Percentiles rank a stretch among this genome's conserved stretches.
Conservation (phyloP, 2,797 vertebrate genomes). For the Ctenosaura bakeri region DNA sequence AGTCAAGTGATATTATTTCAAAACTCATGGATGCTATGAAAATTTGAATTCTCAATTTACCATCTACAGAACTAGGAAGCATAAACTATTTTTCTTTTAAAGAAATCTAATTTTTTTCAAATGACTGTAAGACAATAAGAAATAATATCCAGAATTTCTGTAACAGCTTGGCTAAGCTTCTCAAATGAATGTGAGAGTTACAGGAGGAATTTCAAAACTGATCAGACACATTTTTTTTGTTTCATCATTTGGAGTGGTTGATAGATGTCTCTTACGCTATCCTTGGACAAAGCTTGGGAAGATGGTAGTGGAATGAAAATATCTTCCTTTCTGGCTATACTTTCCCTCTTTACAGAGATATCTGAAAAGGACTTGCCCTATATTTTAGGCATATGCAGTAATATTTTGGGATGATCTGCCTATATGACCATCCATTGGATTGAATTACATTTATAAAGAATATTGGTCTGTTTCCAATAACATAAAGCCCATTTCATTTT, state of each 20-base stretch:
- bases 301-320: not conserved
- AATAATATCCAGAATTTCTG: conserved; percentile 51
- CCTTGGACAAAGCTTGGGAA: not conserved
- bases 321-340: not conserved
- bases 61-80: not conserved
- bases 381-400: not conserved
- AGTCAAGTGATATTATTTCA: conserved; percentile 68
- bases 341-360: not conserved
- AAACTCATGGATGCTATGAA: conserved; percentile 55
- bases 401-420: not conserved
- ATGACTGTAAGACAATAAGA: conserved; percentile 24
- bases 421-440: not conserved
- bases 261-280: not conserved
- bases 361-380: not conserved
- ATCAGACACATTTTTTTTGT: not conserved
- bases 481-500: not conserved
- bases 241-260: not conserved
- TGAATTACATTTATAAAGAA: not conserved
- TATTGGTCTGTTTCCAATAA: not conserved
- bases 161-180: conserved; percentile 25
- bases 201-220: not conserved
- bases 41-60: conserved; percentile 67
- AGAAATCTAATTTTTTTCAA: not conserved
- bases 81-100: conserved; percentile 39
- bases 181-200: conserved; percentile 12